Evolutionary conservation across 1,140 invertebrate species (phyloP), one percentile per base, ranked within the genome.

Genomic region (Ips nitidus): DNA sequence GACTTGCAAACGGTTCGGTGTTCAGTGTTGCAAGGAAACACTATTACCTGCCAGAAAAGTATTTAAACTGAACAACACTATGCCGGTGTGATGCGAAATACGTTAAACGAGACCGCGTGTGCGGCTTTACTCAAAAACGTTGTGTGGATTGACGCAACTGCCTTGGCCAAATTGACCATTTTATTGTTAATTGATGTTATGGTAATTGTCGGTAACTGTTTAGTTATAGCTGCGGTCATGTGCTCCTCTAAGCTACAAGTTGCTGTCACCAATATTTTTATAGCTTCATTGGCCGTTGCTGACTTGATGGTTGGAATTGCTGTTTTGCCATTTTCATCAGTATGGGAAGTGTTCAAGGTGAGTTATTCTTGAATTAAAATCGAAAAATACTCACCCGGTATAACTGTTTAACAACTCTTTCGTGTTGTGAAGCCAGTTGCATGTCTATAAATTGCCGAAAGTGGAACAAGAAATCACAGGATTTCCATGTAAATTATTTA

Each of bases 201-300:
- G 80, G 93, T 96, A 58, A 90, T 95, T 60, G 86, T 89, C 50
- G 94, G 95, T 58, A 98, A 98, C 83, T 89, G 90, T 73, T 84
- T 98, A 41, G 94, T 98, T 63, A 95, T 98, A 76, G 86, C 93
- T 59, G 94, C 95, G 60, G 95, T 98, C 42, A 91, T 93, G 78
- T 90, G 92, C 78, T 91, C 88, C 37, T 89, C 90, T 50, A 96
- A 96, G 80, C 85, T 97, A 57, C 86, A 94, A 53, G 45, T 71
- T 7, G 94, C 93, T 63, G 94, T 97, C 69, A 98, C 95, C 50
- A 98, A 98, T 81, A 87, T 95, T 77, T 97, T 98, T 82, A 98
- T 98, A 76, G 89, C 96, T 42, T 97, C 94, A 39, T 84, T 98
- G 71, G 96, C 95, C 0, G 90, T 96, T 1, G 94, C 95, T 42